These are phyloP conservation scores for Drosophila trichaetosa DNA, from an alignment of 2,888 invertebrate species.

Conservation along the genomic window DNA sequence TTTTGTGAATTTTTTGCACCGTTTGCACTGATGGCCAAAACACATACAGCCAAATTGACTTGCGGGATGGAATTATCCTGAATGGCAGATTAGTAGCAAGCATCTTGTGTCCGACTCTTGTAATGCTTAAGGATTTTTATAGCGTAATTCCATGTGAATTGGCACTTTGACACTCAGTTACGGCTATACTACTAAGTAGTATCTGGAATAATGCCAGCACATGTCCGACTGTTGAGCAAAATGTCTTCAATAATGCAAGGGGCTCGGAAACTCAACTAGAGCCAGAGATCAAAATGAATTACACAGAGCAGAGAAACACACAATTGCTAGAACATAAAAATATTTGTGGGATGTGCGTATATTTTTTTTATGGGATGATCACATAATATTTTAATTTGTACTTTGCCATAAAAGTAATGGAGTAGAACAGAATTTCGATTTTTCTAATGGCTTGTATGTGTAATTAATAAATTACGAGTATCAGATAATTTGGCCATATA, in stretches of 20 bases:
- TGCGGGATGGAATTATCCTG: slow-evolving; percentile 60
- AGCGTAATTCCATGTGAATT: slow-evolving; percentile 70
- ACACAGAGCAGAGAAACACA: background rate
- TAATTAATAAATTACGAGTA: slow-evolving; percentile 11
- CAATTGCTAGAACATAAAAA: background rate
- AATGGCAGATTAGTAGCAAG: slow-evolving; percentile 67
- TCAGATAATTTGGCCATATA: slow-evolving; percentile 8
- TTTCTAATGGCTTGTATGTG: background rate
- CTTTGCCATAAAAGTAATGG: background rate
- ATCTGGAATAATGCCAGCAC: slow-evolving; percentile 48
- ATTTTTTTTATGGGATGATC: background rate
- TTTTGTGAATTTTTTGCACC: slow-evolving; percentile 65
- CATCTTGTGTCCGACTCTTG: slow-evolving; percentile 39
- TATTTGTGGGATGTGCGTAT: background rate
- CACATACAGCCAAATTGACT: slow-evolving; percentile 62
- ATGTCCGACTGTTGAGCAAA: slow-evolving; percentile 48
- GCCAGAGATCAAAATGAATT: background rate
- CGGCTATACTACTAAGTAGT: slow-evolving; percentile 15
- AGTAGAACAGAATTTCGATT: background rate
- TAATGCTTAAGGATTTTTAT: slow-evolving; percentile 75
- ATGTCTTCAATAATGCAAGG: slow-evolving; percentile 44
- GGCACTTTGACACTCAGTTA: slow-evolving; percentile 42
- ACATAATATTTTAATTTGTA: background rate
- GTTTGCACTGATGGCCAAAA: slow-evolving; percentile 67
- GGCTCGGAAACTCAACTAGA: background rate